These are phyloP conservation scores for Oxyura jamaicensis DNA, from an alignment of 2,113 vertebrate genomes.

Conservation along the genomic window DNA sequence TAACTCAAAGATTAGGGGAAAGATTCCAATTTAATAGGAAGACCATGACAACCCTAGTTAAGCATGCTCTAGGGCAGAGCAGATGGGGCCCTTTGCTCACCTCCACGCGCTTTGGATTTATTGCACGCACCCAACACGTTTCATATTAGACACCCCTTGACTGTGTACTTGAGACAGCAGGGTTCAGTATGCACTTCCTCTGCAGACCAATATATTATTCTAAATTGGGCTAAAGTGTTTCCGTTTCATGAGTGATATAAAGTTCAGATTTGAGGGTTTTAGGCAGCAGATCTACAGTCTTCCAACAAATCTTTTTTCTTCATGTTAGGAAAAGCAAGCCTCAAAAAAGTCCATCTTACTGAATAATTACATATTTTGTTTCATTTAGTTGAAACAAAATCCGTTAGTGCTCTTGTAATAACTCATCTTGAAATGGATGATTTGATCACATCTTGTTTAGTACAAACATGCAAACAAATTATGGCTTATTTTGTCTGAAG, in stretches of 20 bases:
- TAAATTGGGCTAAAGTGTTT: conserved; percentile 82
- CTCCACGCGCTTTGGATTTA: conserved; percentile 72
- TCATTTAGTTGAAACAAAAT: neutral
- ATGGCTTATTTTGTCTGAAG: neutral
- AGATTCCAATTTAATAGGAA: conserved; percentile 77
- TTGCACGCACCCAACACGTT: conserved; percentile 70
- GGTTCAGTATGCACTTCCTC: conserved; percentile 76
- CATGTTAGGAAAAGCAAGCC: neutral
- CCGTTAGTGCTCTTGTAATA: neutral
- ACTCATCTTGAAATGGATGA: neutral
- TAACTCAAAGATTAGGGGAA: conserved; percentile 73
- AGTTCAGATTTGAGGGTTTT: conserved; percentile 72
- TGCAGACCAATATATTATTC: conserved; percentile 80
- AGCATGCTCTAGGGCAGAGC: conserved; percentile 70
- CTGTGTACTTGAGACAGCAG: conserved; percentile 74
- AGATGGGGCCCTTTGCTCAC: conserved; percentile 65
- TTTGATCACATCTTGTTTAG: neutral
- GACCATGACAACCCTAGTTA: conserved; percentile 75
- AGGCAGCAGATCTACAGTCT: conserved; percentile 4
- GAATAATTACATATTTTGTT: neutral
- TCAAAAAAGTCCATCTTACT: neutral
- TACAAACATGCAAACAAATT: neutral
- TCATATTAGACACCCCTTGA: conserved; percentile 77
- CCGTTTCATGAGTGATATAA: conserved; percentile 67
- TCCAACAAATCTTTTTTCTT: neutral